phyloP scores from a whole-genome alignment of 2,888 invertebrate genomes.

The Drosophila greeni region DNA sequence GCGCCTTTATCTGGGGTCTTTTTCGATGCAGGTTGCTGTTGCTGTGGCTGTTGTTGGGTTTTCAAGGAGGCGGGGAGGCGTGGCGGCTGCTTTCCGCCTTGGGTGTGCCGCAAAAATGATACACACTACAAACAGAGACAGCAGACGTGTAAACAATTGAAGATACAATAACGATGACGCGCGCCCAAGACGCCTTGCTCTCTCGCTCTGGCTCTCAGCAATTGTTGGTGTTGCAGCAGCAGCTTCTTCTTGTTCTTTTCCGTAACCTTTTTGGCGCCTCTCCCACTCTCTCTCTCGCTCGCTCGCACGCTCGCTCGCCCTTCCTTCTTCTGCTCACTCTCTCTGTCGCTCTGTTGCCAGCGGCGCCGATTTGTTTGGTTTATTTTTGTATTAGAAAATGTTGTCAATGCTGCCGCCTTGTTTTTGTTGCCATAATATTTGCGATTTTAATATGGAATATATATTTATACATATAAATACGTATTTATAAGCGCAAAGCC shows the following conservation, averaged over 20 bases:
- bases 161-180: constrained; percentile 36
- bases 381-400: constrained; percentile 38
- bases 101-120: constrained; percentile 43
- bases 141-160: constrained; percentile 36
- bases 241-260: constrained; percentile 15
- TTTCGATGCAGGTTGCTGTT: constrained; percentile 9
- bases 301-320: constrained; percentile 1
- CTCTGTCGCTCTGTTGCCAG: constrained; percentile 33
- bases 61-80: constrained; percentile 6
- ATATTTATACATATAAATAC: constrained; percentile 4
- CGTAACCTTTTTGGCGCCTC: constrained; percentile 34
- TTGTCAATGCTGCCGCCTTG: constrained; percentile 33
- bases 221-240: constrained; percentile 12
- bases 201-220: constrained; percentile 1
- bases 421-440: constrained; percentile 37
- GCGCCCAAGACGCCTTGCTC: constrained; percentile 18
- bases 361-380: constrained; percentile 47
- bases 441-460: constrained; percentile 33
- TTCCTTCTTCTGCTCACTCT: not conserved
- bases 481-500: constrained; percentile 26
- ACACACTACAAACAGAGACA: constrained; percentile 22
- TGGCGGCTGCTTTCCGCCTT: constrained; percentile 27
- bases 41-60: not conserved
- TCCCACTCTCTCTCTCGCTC: constrained; percentile 13
- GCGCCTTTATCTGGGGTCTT: not conserved